Evolutionary conservation across 2,113 vertebrate species (phyloP), one percentile per base, ranked within the genome.

Genomic region (Tachycineta bicolor): DNA sequence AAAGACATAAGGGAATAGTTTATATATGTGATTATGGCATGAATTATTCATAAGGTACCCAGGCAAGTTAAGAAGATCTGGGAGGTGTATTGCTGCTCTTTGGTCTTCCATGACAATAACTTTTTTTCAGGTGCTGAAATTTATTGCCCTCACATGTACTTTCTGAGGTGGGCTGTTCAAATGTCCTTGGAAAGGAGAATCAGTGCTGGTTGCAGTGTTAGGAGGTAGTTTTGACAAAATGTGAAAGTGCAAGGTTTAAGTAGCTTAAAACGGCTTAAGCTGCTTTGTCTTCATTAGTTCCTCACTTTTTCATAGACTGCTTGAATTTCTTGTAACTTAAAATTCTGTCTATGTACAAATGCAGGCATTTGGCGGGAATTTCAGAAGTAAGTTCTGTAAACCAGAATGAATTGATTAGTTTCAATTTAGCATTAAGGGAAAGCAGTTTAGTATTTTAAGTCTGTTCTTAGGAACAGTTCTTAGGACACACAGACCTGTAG

Each of bases 81-180:
- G 63, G 9, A 75, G 12, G 3, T 39, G 4, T 44, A 41, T 33
- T 67, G 37, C 26, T 63, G 34, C 53, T 79, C 44, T 26, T 52
- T 71, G n/a, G 37, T 76, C 31, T 88, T 76, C 3, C 2, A 2
- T 37, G 41, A 10, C 9, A 28, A n/a, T 75, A 31, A 12, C 14
- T 58, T 22, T 75, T 39, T 63, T 78, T 60, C 15, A 9, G 13
- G 4, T 53, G 8, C 24, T 71, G 62, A 62, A 43, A 52, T 59
- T 1, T 0, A 1, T 76, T 94, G 81, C 9, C 8, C 5, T 87
- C 22, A 8, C 39, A 11, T 20, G 6, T 60, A 20, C 5, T 13
- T 84, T 34, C 6, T 31, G 65, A 28, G 5, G 1, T 58, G 10
- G 8, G 11, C n/a, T 62, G 23, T 82, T 56, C 58, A 82, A 67